phyloP scores from a whole-genome alignment of 2,797 vertebrate species.

The Tangara arthus region DNA sequence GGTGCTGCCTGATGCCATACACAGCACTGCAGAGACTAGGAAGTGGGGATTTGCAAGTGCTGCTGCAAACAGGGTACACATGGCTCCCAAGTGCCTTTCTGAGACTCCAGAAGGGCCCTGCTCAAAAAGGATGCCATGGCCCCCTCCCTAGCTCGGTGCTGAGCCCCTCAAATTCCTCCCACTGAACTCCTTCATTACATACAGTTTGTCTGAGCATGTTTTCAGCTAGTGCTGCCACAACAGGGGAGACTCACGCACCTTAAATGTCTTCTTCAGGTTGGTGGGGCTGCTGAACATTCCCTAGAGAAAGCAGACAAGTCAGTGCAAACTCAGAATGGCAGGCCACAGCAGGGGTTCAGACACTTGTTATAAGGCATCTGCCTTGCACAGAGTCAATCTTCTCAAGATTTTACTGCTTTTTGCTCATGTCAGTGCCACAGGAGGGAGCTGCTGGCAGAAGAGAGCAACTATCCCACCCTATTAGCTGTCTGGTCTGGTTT shows the following conservation, averaged over 20 bases:
- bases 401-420: background rate
- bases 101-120: background rate
- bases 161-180: background rate
- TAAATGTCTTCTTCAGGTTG: conserved; percentile 94
- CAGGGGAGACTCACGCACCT: conserved; percentile 74
- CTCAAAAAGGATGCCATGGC: background rate
- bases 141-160: background rate
- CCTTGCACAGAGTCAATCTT: background rate
- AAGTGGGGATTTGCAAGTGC: background rate
- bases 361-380: background rate
- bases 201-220: background rate
- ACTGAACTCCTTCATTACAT: background rate
- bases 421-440: background rate
- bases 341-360: background rate
- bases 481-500: background rate
- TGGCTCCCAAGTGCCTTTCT: background rate
- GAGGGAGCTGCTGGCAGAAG: background rate
- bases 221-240: background rate
- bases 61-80: background rate
- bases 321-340: background rate
- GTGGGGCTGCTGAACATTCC: conserved; percentile 90
- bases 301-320: conserved; percentile 60
- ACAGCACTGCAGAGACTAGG: background rate
- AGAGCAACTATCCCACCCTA: background rate
- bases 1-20: background rate